Base-by-base conservation (phyloP, 2,113 vertebrate genomes). In the Atherinomorus stipes region DNA sequence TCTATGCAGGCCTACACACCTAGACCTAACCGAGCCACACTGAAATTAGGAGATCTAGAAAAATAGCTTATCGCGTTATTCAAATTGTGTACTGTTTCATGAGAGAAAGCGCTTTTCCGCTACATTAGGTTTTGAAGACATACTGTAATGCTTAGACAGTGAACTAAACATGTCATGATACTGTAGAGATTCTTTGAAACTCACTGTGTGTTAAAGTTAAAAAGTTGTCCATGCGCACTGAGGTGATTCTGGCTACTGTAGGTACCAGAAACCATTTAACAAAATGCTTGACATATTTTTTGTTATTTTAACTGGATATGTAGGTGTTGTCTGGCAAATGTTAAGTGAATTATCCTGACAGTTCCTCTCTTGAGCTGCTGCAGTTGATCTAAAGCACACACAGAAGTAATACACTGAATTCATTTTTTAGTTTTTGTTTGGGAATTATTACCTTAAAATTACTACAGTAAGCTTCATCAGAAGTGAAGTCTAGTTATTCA, bases 101-200 rank as follows among this genome's bases (percentile, higher is more conserved):
- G 64, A 52, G 57, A 85, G 73, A 66, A 81, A 75, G 42, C 44
- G 79, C 57, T 90, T 91, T 90, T 89, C 84, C 88, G 84, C 74
- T 80, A 68, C 76, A 72, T 64, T 77, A 76, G 68, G 26, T 38
- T 74, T 61, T 82, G 76, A 82, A 88, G 78, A 74, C 68, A 69
- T 52, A 76, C 64, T 67, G 10, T 78, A 74, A 81, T 57, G 49
- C 62, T 69, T 51, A 54, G 65, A 21, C 53, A 75, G 62, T 34
- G 59, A 78, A 71, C 56, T 74, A 74, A 87, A 69, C 18, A 70
- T 23, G 34, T 76, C 69, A 78, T 64, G 50, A 64, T 70, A 37
- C 79, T 74, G 64, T 22, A 19, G 45, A 62, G 40, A 56, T 31
- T 74, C 76, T 49, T 31, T 61, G 26, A 70, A 64, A 71, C 34